Evolutionary conservation across 2,888 invertebrate species (phyloP), one percentile per base, ranked within the genome.

Genomic region (Calameuta filiformis): DNA sequence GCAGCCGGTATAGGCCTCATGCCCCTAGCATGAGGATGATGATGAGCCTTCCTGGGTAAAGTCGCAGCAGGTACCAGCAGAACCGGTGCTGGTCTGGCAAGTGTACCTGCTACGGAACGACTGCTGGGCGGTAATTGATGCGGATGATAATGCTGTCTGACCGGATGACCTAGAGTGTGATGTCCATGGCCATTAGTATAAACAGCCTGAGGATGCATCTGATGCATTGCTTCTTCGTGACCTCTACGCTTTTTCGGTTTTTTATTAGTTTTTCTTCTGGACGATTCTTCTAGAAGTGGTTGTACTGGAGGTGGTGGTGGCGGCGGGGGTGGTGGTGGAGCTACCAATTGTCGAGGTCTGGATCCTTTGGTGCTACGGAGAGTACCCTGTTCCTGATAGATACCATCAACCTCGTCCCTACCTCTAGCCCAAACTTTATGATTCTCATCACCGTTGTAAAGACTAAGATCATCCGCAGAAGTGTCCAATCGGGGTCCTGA

Each of bases 401-500:
- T 93, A 34, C 93, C 95, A 81, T 96, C 96, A 56, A 96, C 93
- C 78, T 96, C 94, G 89, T 96, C 96, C 40, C 95, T 94, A 35
- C 95, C 95, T 12, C 97, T 96, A 3, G 96, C 96, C 98, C 98
- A 98, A 69, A 98, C 96, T 91, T 98, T 98, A 91, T 98, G 98
- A 90, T 98, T 98, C 91, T 97, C 97, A 88, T 98, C 97, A 0
- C 97, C 97, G 88, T 97, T 97, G 92, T 96, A 97, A 79, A 95
- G 95, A 82, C 97, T 97, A 34, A 96, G 93, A 84, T 97, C 96
- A 84, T 97, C 97, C 79, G 95, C 95, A 11, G 89, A 88, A 1
- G 86, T 79, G 68, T 90, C 90, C 74, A 90, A 91, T 91, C 81
- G 92, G 88, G 79, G 93, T 88, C 86, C 93, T 91, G 80, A 93